Base-by-base conservation (phyloP, 2,797 vertebrate species). In the Vireo griseus region DNA sequence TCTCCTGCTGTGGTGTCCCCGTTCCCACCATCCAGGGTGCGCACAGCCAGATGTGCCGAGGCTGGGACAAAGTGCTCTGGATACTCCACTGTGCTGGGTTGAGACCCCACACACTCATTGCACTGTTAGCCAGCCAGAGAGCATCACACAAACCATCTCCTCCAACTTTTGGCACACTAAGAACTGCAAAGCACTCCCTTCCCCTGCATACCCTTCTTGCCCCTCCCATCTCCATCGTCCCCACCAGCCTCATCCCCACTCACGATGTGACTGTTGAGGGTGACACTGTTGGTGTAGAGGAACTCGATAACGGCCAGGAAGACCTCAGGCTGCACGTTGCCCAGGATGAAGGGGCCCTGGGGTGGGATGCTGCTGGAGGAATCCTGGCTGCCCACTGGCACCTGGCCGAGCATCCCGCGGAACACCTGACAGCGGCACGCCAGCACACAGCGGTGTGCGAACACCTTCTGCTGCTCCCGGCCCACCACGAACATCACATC, bases 401-500 rank as follows among this genome's bases (percentile, higher is more conserved):
- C 94, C 31, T 90, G 92, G 81, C 93, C 18, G 51, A 98, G 94
- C 97, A 98, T 97, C 37, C 95, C 90, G 19, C 7, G 95, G 86
- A 98, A 98, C 12, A 96, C 97, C 83, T 97, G 97, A 48, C 98
- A 98, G 87, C 98, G 98, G 83, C 97, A 98, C 0, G 92, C 97
- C 90, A 98, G 86, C 85, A 98, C 96, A 21, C 98, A 98, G 82
- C 98, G 97, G 62, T 98, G 98, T 0, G 98, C 98, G 69, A 97
- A 98, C 25, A 98, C 96, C 91, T 97, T 96, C 96, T 96, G 96
- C 90, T 79, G 94, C 92, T 98, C 97, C 89, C 31, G 96, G 86
- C 98, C 98, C 37, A 98, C 98, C 96, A 98, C 94, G 2, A 98
- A 98, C 3, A 95, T 75, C 73, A 98, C 97, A n/a, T 98, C 98